phyloP scores from a whole-genome alignment of 2,113 vertebrate genomes.

The Beaufortia kweichowensis region DNA sequence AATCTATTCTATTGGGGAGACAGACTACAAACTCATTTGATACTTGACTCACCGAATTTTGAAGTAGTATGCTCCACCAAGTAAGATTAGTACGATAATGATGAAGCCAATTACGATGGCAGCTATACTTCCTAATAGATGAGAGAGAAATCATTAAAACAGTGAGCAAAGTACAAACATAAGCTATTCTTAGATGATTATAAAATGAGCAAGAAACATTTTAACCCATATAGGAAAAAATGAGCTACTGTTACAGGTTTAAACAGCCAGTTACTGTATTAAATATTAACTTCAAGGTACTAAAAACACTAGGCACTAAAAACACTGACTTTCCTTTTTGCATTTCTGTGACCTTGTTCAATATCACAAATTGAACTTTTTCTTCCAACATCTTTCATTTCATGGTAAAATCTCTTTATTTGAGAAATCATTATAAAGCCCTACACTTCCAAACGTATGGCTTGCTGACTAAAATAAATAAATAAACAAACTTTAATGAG shows the following conservation, averaged over 20 bases:
- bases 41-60: conserved; percentile 64
- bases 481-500: background rate
- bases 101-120: conserved; percentile 56
- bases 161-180: background rate
- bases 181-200: background rate
- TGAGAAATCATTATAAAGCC: too few relatives aligned
- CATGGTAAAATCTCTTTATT: too few relatives aligned
- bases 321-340: background rate
- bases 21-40: background rate
- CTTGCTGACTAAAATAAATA: background rate
- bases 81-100: conserved; percentile 39
- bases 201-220: background rate
- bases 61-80: conserved; percentile 60
- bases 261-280: conserved; percentile 21
- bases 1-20: too few relatives aligned
- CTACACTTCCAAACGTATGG: too few relatives aligned
- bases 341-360: background rate
- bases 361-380: background rate
- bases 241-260: background rate
- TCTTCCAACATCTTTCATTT: too few relatives aligned
- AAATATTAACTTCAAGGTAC: conserved; percentile 11
- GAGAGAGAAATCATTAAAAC: background rate
- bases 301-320: background rate
- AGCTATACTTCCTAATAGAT: conserved; percentile 58
- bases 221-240: background rate